phyloP scores from a whole-genome alignment of 2,888 invertebrate genomes.

The Mesochorus sp. region DNA sequence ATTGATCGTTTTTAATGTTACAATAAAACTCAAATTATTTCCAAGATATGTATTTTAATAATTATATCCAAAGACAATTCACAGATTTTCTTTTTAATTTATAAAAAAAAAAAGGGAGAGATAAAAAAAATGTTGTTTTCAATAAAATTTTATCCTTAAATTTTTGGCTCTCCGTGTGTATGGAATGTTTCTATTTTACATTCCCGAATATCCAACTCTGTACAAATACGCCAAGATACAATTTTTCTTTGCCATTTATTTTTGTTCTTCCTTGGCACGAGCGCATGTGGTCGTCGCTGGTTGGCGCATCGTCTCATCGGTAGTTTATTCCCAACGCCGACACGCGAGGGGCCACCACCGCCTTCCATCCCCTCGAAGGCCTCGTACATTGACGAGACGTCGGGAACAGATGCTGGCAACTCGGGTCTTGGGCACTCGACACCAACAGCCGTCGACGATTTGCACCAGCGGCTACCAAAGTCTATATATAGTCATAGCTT shows the following conservation, averaged over 20 bases:
- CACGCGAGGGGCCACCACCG: slow-evolving; percentile 33
- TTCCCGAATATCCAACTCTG: too few species aligned
- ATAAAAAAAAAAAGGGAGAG: too few species aligned
- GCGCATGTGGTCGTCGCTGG: slow-evolving; percentile 20
- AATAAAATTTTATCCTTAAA: too few species aligned
- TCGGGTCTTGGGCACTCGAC: slow-evolving; percentile 49
- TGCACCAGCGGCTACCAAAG: slow-evolving; percentile 57
- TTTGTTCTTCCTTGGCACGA: slow-evolving; percentile 20
- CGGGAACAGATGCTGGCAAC: slow-evolving; percentile 74
- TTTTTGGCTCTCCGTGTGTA: too few species aligned
- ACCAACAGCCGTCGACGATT: slow-evolving; percentile 69
- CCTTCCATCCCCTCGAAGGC: slow-evolving; percentile 46
- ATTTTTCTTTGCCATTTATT: slow-evolving; percentile 26
- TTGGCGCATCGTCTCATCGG: slow-evolving; percentile 18
- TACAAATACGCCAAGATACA: neutral
- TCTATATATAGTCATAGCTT: neutral
- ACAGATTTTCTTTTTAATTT: too few species aligned
- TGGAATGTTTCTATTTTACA: too few species aligned
- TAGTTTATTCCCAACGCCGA: slow-evolving; percentile 22
- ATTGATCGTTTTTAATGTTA: too few species aligned
- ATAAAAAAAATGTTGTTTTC: too few species aligned
- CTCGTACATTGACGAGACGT: slow-evolving; percentile 74
- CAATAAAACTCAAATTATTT: too few species aligned
- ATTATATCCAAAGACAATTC: too few species aligned
- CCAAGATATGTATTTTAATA: too few species aligned